Evolutionary conservation across 2,888 invertebrate genomes (phyloP), one percentile per base, ranked within the genome.

Genomic region (Charanyca ferruginea): DNA sequence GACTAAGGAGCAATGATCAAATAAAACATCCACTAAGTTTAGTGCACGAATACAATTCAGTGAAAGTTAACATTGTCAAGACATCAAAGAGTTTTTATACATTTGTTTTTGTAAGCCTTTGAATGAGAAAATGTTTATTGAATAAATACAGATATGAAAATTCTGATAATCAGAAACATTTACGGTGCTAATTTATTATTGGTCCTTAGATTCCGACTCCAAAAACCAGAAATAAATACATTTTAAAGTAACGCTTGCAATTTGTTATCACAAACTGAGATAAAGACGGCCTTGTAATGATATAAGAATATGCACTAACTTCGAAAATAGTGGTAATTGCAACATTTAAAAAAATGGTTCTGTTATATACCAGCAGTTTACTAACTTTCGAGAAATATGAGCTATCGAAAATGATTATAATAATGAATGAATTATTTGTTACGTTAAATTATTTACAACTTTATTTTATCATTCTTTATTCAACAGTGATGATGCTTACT

Each of bases 21-120:
- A 75, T 71, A 67, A 75, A 71, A 75, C 63, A 73, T 74, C 60
- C 52, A 54, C 25, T 44, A 55, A 55, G 45, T 69, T 63, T 41
- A 51, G 11, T 32, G 35, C 9, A 9, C 22, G 22, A 41, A 44
- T 49, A 13, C 22, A 42, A n/a, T 45, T n/a, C n/a, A 23, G 35
- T 44, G 35, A 35, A 62, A 62, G 53, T 68, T 44, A 55, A 63
- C 23, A 51, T n/a, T 54, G 28, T 45, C 8, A 32, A n/a, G 20
- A 61, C 41, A 32, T 42, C n/a, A 52, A 52, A 47, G 47, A 9
- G 20, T 47, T 60, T 65, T 47, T 5, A 9, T 35, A 18, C 16
- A 5, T n/a, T 41, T 32, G 22, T 41, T 52, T 25, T 20, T 45
- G 9, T 66, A 28, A 38, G 23, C 32, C 41, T 47, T 55, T 55